A percentile compares a stretch with the other conserved stretches of the same genome.
These are phyloP conservation scores for Oxystoma pomonae DNA, from an alignment of 2,888 invertebrate species.

Conservation along the genomic window DNA sequence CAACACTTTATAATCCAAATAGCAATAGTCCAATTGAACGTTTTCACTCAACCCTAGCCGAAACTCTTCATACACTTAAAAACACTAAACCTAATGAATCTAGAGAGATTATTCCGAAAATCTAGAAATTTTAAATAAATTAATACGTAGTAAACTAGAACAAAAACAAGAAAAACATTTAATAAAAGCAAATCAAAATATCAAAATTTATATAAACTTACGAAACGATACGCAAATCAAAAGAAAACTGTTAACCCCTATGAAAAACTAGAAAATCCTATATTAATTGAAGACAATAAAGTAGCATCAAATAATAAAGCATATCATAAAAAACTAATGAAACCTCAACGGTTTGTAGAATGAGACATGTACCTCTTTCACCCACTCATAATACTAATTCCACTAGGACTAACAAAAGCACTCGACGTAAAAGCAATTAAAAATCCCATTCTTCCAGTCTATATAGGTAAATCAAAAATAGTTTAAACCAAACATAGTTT, in stretches of 20 bases:
- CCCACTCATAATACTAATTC: no score
- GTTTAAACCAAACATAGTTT: no score
- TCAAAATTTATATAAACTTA: background rate
- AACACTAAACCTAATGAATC: conserved; percentile 5
- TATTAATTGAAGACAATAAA: conserved; percentile 3
- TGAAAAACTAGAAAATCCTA: conserved; percentile 6
- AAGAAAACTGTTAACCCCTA: no score
- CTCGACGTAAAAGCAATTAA: no score
- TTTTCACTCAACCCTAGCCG: conserved; percentile 26
- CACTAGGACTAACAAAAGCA: no score
- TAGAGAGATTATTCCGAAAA: conserved; percentile 2
- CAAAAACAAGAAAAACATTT: background rate
- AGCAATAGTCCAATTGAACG: no score
- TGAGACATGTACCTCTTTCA: no score
- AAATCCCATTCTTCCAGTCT: no score
- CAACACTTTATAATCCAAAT: no score
- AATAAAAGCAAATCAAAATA: background rate
- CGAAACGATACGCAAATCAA: no score
- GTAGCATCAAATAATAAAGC: conserved; percentile 3
- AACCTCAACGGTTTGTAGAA: conserved; percentile 9
- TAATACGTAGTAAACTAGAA: no score
- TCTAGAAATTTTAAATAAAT: background rate
- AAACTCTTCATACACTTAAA: conserved; percentile 17
- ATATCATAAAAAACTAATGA: conserved; percentile 2
- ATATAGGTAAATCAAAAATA: no score